phyloP scores from a whole-genome alignment of 2,797 vertebrate genomes.

The Pterois miles region DNA sequence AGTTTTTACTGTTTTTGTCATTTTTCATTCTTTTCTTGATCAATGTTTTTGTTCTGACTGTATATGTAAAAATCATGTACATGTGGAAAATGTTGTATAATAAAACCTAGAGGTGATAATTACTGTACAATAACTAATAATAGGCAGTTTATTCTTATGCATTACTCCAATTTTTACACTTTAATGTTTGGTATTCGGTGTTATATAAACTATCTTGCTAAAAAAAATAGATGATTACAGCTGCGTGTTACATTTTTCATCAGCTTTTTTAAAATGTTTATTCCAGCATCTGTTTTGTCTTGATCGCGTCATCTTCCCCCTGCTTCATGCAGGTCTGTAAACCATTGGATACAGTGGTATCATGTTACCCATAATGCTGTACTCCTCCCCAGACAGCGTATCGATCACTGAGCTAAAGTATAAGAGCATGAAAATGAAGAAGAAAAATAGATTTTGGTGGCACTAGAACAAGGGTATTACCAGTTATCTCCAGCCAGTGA shows the following conservation, averaged over 20 bases:
- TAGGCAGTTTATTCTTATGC: neutral
- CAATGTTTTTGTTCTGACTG: conserved; percentile 57
- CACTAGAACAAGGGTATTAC: conserved; percentile 4
- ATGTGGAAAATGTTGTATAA: conserved; percentile 65
- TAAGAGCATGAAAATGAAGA: conserved; percentile 36
- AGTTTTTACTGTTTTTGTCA: conserved; percentile 60
- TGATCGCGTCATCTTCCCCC: neutral
- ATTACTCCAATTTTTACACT: neutral
- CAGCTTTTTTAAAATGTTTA: neutral
- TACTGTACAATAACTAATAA: conserved; percentile 17
- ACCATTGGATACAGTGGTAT: conserved; percentile 27
- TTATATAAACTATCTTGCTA: neutral
- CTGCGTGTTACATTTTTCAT: neutral
- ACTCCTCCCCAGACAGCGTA: conserved; percentile 34
- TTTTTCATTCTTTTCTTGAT: conserved; percentile 60
- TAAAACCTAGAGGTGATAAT: conserved; percentile 66
- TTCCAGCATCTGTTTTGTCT: neutral
- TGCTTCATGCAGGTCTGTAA: neutral
- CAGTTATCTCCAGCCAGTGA: conserved; percentile 7
- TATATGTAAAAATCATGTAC: conserved; percentile 54
- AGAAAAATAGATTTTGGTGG: conserved; percentile 44
- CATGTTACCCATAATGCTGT: conserved; percentile 47
- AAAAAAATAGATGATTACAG: neutral
- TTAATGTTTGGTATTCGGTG: neutral
- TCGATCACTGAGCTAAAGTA: conserved; percentile 50